phyloP scores from a whole-genome alignment of 2,797 vertebrate species.

The Spatula clypeata region DNA sequence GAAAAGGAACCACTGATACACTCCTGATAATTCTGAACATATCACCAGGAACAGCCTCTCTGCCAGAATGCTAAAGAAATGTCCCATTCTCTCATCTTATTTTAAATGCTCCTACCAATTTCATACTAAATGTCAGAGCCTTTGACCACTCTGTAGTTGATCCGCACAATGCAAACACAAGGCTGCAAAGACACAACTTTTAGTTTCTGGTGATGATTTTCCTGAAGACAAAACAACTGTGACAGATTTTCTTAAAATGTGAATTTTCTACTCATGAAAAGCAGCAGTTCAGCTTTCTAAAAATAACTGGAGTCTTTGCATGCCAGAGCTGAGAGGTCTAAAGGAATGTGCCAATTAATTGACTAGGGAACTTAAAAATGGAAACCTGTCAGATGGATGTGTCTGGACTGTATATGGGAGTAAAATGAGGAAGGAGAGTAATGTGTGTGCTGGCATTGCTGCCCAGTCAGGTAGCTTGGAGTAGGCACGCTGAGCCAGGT shows the following conservation, averaged over 20 bases:
- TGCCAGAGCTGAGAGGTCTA: neutral
- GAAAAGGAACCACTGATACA: neutral
- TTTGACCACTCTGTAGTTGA: neutral
- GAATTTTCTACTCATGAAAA: slow-evolving; percentile 11
- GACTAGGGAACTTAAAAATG: slow-evolving; percentile 27
- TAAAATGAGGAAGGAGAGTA: neutral
- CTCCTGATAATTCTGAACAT: neutral
- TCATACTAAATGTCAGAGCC: neutral
- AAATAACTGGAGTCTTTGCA: slow-evolving; percentile 9
- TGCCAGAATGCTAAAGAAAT: neutral
- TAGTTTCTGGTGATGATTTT: neutral
- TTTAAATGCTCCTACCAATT: neutral
- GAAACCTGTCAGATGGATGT: slow-evolving; percentile 33
- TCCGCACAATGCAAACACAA: neutral
- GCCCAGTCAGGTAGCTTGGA: neutral
- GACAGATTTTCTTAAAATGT: slow-evolving; percentile 17
- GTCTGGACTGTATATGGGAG: neutral
- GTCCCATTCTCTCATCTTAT: neutral
- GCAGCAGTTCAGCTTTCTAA: slow-evolving; percentile 18
- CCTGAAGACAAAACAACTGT: neutral
- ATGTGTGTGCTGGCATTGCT: neutral
- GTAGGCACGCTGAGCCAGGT: neutral
- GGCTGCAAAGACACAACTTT: neutral
- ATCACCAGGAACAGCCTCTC: neutral
- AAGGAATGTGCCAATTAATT: slow-evolving; percentile 54